A percentile compares a stretch with the other conserved stretches of the same genome.
Evolutionary conservation across 2,113 vertebrate species (phyloP).

Genomic region (Cettia cetti): DNA sequence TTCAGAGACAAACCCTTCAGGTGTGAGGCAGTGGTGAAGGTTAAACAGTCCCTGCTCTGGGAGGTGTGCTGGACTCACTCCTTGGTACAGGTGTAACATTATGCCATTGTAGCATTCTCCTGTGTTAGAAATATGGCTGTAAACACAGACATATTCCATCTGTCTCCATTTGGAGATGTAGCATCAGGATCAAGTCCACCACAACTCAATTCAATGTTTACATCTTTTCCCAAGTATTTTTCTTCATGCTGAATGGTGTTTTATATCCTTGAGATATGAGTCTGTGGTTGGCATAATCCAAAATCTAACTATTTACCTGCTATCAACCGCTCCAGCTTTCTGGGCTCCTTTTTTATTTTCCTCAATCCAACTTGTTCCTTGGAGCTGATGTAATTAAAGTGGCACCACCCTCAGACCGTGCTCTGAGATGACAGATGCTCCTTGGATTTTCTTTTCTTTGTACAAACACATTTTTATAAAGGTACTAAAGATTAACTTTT

Average conservation of each 20-base stretch:
- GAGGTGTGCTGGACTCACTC: not conserved
- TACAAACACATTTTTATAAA: not conserved
- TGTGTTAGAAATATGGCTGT: not conserved
- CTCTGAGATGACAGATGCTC: not conserved
- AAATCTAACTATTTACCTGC: not conserved
- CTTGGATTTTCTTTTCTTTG: not conserved
- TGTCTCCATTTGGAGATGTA: not conserved
- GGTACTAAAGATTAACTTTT: not conserved
- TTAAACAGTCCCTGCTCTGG: not conserved
- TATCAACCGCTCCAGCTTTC: too few species aligned
- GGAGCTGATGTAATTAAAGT: not conserved
- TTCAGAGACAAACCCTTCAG: not conserved
- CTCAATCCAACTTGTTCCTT: not conserved
- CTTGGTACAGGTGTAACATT: not conserved
- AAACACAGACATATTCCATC: rapidly evolving
- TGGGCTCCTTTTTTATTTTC: too few species aligned
- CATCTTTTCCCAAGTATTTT: not conserved
- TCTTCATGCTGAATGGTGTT: not conserved
- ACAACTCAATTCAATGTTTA: not conserved
- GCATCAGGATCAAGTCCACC: not conserved
- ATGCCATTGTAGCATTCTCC: not conserved
- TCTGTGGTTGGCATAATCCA: not conserved
- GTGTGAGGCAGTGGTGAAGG: not conserved
- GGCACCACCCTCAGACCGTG: not conserved
- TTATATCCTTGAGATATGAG: not conserved